A percentile compares a stretch with the other conserved stretches of the same genome.
Evolutionary conservation across 2,888 invertebrate genomes (phyloP).

Genomic region (Elegia similella): DNA sequence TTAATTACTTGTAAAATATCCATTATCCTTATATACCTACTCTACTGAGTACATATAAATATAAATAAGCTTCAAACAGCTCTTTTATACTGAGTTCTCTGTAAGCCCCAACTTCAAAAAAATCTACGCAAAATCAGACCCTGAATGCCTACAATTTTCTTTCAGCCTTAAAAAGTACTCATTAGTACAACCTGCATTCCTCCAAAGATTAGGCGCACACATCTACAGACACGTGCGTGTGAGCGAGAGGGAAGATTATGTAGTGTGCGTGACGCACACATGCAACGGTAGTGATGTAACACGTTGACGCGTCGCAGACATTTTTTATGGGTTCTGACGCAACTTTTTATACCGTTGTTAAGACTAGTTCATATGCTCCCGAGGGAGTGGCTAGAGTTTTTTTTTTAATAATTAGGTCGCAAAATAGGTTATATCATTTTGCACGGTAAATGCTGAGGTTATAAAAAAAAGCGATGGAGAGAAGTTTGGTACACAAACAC

Average conservation of each 20-base stretch:
- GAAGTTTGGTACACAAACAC: too few relatives aligned
- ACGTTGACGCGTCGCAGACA: constrained; percentile 77
- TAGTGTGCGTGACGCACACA: constrained; percentile 38
- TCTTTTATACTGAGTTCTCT: neutral
- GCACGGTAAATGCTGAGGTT: too few relatives aligned
- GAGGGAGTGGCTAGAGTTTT: constrained; percentile 12
- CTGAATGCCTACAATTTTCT: constrained; percentile 56
- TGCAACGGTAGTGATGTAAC: constrained; percentile 64
- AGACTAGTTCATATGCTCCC: constrained; percentile 40
- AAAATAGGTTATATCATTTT: too few relatives aligned
- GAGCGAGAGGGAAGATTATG: constrained; percentile 34
- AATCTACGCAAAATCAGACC: constrained; percentile 35
- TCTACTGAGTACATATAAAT: neutral
- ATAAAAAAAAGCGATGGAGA: too few relatives aligned
- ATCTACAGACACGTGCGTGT: constrained; percentile 34
- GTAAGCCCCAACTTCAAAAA: neutral
- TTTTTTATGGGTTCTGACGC: constrained; percentile 79
- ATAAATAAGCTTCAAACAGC: neutral
- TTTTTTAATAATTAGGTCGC: neutral
- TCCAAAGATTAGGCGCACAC: constrained; percentile 72
- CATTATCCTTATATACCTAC: too few relatives aligned
- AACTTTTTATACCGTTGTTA: constrained; percentile 72
- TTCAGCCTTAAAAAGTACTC: constrained; percentile 73
- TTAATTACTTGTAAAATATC: too few relatives aligned
- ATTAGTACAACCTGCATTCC: constrained; percentile 77